These are phyloP conservation scores for Pipistrellus nathusii DNA, from an alignment of 2,797 vertebrate genomes.

Conservation along the genomic window DNA sequence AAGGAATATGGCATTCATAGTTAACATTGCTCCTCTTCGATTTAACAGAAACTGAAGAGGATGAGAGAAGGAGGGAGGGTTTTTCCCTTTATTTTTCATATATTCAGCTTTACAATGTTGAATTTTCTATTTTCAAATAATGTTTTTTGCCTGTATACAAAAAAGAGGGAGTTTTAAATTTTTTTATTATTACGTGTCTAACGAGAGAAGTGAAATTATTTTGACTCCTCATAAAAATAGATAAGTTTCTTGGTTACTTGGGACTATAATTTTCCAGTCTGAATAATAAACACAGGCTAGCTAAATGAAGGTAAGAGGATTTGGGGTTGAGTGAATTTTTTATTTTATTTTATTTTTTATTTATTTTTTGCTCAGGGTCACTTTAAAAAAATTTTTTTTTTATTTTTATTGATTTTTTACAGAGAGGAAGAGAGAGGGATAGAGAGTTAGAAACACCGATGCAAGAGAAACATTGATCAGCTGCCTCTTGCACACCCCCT, in stretches of 20 bases:
- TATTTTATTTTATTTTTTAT: no score
- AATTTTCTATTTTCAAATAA: constrained; percentile 46
- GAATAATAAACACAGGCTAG: constrained; percentile 32
- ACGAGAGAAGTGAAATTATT: constrained; percentile 28
- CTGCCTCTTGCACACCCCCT: no score
- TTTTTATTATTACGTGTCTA: constrained; percentile 32
- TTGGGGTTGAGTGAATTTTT: constrained; percentile 43
- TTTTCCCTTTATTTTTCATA: not conserved
- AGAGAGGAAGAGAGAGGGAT: no score
- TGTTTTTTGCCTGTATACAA: constrained; percentile 15
- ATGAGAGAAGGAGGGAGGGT: not conserved
- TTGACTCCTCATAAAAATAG: constrained; percentile 17
- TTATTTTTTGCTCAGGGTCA: no score
- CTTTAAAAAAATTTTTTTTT: no score
- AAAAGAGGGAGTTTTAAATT: not conserved
- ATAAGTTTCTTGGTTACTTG: constrained; percentile 56
- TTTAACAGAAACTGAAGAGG: constrained; percentile 53
- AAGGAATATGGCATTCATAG: not conserved
- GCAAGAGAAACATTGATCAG: no score
- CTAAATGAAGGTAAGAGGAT: constrained; percentile 4
- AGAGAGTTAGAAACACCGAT: no score
- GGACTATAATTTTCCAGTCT: constrained; percentile 40
- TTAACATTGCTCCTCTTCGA: constrained; percentile 12
- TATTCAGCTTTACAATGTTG: constrained; percentile 32
- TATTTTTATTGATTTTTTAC: no score